Conservation (phyloP, 1,140 invertebrate genomes). For the Drosophila tropicalis region DNA sequence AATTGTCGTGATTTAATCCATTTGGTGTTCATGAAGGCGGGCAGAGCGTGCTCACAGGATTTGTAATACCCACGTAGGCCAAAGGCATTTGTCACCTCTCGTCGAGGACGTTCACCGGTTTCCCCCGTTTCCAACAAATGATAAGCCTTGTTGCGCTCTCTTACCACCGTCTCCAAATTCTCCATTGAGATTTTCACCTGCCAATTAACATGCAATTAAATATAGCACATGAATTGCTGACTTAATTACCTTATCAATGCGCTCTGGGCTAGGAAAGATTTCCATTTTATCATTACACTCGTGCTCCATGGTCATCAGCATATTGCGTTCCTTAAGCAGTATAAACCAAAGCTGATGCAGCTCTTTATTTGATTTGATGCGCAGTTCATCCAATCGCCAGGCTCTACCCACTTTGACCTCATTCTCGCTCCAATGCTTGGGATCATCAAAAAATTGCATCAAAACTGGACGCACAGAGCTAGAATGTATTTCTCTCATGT, state of each 20-base stretch:
- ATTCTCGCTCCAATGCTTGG: slow-evolving; percentile 92
- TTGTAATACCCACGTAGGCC: slow-evolving; percentile 85
- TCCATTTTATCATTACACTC: slow-evolving; percentile 88
- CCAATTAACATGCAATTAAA: not conserved
- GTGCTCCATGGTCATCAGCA: slow-evolving; percentile 98
- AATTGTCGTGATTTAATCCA: slow-evolving; percentile 85
- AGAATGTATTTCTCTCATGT: slow-evolving; percentile 53
- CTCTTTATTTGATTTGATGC: slow-evolving; percentile 97
- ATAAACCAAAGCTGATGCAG: slow-evolving; percentile 99
- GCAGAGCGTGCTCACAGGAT: slow-evolving; percentile 85
- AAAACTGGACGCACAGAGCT: slow-evolving; percentile 83
- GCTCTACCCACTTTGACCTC: slow-evolving; percentile 93
- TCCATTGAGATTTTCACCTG: slow-evolving; percentile 94
- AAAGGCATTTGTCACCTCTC: slow-evolving; percentile 84
- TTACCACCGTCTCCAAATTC: slow-evolving; percentile 95
- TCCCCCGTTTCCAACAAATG: slow-evolving; percentile 95
- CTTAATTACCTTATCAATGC: slow-evolving; percentile 93
- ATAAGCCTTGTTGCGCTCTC: slow-evolving; percentile 96
- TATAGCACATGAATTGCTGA: not conserved
- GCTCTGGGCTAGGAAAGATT: slow-evolving; percentile 96
- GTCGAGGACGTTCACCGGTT: slow-evolving; percentile 89
- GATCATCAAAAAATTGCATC: slow-evolving; percentile 97
- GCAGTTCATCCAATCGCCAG: slow-evolving; percentile 95
- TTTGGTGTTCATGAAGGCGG: slow-evolving; percentile 86
- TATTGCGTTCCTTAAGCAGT: slow-evolving; percentile 97